Conservation (phyloP, 2,888 invertebrate genomes). For the Seira sanloemensis region DNA sequence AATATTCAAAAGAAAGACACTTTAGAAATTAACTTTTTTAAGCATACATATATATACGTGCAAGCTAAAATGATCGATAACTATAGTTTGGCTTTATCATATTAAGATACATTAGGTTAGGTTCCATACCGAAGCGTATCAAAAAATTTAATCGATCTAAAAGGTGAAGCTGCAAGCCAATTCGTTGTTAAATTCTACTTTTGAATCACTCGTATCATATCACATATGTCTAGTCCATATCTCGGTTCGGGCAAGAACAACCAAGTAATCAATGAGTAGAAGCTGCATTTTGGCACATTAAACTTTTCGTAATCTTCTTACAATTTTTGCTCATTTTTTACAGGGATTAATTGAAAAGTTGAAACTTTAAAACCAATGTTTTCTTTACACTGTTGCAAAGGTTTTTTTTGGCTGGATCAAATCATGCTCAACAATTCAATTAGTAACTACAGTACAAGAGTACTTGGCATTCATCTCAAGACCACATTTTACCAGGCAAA, state of each 20-base stretch:
- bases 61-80: too few species aligned
- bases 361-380: too few species aligned
- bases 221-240: not conserved
- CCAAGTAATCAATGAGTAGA: too few species aligned
- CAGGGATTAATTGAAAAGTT: not conserved
- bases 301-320: too few species aligned
- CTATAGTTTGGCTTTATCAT: too few species aligned
- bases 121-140: too few species aligned
- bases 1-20: too few species aligned
- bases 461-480: too few species aligned
- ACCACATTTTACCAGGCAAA: too few species aligned
- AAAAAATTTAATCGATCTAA: not conserved
- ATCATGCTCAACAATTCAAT: not conserved
- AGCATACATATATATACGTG: not conserved
- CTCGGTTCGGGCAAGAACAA: too few species aligned
- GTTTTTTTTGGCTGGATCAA: constrained; percentile 12
- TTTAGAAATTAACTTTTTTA: constrained; percentile 71
- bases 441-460: not conserved
- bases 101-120: too few species aligned
- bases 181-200: not conserved
- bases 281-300: too few species aligned
- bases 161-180: not conserved
- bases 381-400: not conserved
- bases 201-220: not conserved
- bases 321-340: not conserved